Evolutionary conservation across 35 echinoderm and acorn worm species (phyloP), one percentile per base, ranked within the genome.

Genomic region (Lytechinus variegatus): DNA sequence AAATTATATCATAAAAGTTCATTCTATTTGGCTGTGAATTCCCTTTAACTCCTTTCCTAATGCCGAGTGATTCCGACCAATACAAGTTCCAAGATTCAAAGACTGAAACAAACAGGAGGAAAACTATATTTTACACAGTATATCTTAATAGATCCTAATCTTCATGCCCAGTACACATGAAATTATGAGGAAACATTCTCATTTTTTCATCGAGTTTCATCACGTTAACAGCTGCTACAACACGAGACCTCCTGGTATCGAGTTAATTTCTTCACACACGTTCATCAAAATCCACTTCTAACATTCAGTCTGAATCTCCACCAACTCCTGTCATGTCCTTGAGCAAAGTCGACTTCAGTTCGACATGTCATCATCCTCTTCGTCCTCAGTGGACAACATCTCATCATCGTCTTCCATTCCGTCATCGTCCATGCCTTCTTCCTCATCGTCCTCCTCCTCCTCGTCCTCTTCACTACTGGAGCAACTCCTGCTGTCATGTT

Each of bases 361-460:
- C 13, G 54, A 95, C 54, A 61, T 89, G 28, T 95, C 94, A 79
- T 79, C 66, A 21, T 79, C 66, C 66, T 86, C 94, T 21, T 86
- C 66, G 11, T 95, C 95, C 24, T 87, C 86, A 9, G 96, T 96
- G 19, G 95, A 94, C 95, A 96, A 94, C 56, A 92, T 95, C 28
- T 88, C 86, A 3, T 95, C 95, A 87, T 95, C 94, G 6, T 95
- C 92, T 54, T 87, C 95, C 1, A 54, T 54, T 27, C 93, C 87
- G 54, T 97, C 57, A 10, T 95, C 91, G 19, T 91, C 95, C 86
- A 88, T 79, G 2, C 54, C 66, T 14, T 97, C 96, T 0, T 96
- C 92, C 27, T 96, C 92, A 9, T 92, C 95, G 6, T 93, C 96
- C 4, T 98, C 97, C 89, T 86, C 95, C 16, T 98, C 97, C 4